Base-by-base conservation (phyloP, 2,888 invertebrate genomes). In the Spodoptera littoralis region DNA sequence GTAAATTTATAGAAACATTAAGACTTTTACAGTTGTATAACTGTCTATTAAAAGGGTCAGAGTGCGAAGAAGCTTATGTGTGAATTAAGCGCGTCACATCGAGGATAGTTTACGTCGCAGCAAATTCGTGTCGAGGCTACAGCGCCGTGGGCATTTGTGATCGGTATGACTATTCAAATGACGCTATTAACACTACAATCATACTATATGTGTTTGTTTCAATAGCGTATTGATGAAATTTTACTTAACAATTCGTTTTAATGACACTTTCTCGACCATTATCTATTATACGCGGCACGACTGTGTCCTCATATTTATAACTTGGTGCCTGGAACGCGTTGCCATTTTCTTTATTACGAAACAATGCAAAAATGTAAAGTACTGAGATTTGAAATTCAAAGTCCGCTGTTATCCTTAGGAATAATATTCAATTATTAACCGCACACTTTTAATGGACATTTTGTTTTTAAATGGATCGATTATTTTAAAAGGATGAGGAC, bases 51-150 rank as follows among this genome's bases (percentile, higher is more conserved):
- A 56, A 54, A 49, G 74, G 65, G 75, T 72, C 75, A 74, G 62
- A 62, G 58, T 66, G 65, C 64, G 68, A 76, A 80, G 80, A 79
- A 80, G 77, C 76, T 79, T 69, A 77, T 60, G 66, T 67, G 66
- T 82, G 81, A 82, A 84, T 84, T 79, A 82, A 85, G 83, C 80
- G 70, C 84, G 81, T 85, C 78, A 83, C 72, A 81, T 80, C 78
- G 80, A 73, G 85, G 87, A 91, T 89, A 91, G 89, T 92, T 91
- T 90, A 93, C 89, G 88, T 87, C 84, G 84, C 80, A 76, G 83
- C 79, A 87, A 88, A 93, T 92, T 90, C 77, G 92, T 94, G 94
- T 94, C 94, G 93, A 93, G 93, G 94, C 83, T 92, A 87, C 80
- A 78, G 86, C 76, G 85, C 84, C 84, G 81, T 84, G 81, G 84